Conservation (phyloP, 2,888 invertebrate genomes). For the Chesias legatella region DNA sequence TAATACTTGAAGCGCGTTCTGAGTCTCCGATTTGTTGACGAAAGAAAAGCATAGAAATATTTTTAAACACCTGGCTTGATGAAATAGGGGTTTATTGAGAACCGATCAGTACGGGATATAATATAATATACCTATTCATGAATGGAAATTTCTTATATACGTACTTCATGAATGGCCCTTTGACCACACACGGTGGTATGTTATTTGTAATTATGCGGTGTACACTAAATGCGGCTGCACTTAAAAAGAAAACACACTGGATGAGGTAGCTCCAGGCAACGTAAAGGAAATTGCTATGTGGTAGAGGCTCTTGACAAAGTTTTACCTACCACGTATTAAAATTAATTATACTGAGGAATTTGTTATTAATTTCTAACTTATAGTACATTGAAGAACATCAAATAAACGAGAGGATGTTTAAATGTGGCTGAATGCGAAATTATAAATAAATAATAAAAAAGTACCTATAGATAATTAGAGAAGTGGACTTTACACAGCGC, state of each 20-base stretch:
- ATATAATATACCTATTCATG: not conserved
- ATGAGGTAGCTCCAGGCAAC: conserved; percentile 8
- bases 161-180: conserved; percentile 8
- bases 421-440: no score
- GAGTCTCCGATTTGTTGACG: not conserved
- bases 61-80: conserved; percentile 39
- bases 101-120: not conserved
- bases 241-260: conserved; percentile 9
- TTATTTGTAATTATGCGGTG: conserved; percentile 13
- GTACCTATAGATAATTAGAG: no score
- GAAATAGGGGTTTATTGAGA: conserved; percentile 28
- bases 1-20: conserved; percentile 6
- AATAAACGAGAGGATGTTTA: no score
- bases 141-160: conserved; percentile 4
- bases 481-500: no score
- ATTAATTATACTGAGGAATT: no score
- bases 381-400: no score
- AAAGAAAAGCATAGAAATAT: conserved; percentile 2
- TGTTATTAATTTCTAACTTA: no score
- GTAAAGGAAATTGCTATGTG: conserved; percentile 8
- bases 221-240: conserved; percentile 6
- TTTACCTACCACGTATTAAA: no score
- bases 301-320: not conserved
- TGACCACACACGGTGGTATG: conserved; percentile 18
- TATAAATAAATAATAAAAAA: no score